Base-by-base conservation (phyloP, 2,797 vertebrate genomes). In the Diceros bicornis region DNA sequence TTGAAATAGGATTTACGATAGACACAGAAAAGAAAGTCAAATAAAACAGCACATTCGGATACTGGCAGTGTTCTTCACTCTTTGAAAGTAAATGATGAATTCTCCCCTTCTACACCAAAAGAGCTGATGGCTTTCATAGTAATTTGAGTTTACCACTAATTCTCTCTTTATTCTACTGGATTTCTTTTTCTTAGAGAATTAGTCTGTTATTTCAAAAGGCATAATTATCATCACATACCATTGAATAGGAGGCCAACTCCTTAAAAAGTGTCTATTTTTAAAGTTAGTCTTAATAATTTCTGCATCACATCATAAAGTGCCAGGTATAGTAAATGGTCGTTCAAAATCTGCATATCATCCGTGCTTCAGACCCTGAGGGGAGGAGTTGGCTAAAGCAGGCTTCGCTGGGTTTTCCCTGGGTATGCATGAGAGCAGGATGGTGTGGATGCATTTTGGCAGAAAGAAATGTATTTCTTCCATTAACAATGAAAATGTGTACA, bases 131-230 rank as follows among this genome's bases (percentile, higher is more conserved):
- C 34, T 69, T 27, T 62, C 52, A 82, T n/a, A 57, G 44, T 6
- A 74, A 88, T 17, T 29, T 94, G 29, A 81, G 37, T 71, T 88
- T 79, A 12, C 29, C 37, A 16, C 50, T 79, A 62, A 47, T 91
- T 84, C n/a, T 29, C 3, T 29, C 17, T 61, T 83, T 79, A 47
- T 79, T 34, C 69, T 78, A 13, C 57, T 37, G n/a, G 75, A 29
- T 93, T 90, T 90, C 25, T 84, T 85, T 89, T 89, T 75, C 95
- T 92, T 78, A n/a, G 21, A 89, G 37, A 86, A 81, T 77, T 69
- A 34, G 27, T 59, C n/a, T 85, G 3, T 83, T 95, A 17, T 72
- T 74, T 92, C 44, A 50, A 82, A 93, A 93, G 68, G 47, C 47
- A 27, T 72, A 68, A 34, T 66, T 93, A 32, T 68, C 61, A 37